Base-by-base conservation (phyloP, 1,140 invertebrate genomes). In the Adoxophyes honmai region DNA sequence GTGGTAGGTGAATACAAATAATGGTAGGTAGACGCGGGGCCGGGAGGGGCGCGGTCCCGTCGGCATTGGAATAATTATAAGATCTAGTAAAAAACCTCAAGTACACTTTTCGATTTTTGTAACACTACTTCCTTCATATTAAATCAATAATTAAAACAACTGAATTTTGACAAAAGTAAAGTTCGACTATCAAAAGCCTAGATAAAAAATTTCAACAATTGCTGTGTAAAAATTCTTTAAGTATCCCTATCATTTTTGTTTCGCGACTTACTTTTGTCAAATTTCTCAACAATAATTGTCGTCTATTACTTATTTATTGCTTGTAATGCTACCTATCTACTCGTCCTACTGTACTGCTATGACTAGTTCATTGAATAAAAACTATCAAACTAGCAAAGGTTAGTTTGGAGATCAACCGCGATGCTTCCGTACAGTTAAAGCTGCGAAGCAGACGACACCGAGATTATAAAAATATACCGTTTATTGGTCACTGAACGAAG, bases 231-330 rank as follows among this genome's bases (percentile, higher is more conserved):
- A 62, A 53, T 55, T 56, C 42, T 18, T 53, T 57, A 48, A 55
- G 28, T 52, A 52, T 52, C 37, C 16, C 36, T 48, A 59, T 60
- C 16, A 37, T 33, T 35, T 42, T 65, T 14, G 48, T 62, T 62
- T 59, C 39, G 51, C 18, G 34, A 52, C 73, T 28, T 75, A 81
- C 70, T 76, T 77, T 78, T 76, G 73, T 76, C 78, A 83, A 81
- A 76, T 69, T 73, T 77, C 73, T 66, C 69, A 69, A 77, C 60
- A 76, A 78, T 48, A 21, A 11, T 75, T 73, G 63, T 73, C 69
- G 60, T 74, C 66, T 73, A 75, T 48, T 73, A 75, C 74, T 78
- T 85, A 84, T 75, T 78, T 85, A 84, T 84, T 86, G 81, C 79
- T 86, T 70, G 63, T 73, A 71, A 73, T 70, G n/a, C 74, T 81